Base-by-base conservation (phyloP, 1,140 invertebrate genomes). In the Ceratina australensis region DNA sequence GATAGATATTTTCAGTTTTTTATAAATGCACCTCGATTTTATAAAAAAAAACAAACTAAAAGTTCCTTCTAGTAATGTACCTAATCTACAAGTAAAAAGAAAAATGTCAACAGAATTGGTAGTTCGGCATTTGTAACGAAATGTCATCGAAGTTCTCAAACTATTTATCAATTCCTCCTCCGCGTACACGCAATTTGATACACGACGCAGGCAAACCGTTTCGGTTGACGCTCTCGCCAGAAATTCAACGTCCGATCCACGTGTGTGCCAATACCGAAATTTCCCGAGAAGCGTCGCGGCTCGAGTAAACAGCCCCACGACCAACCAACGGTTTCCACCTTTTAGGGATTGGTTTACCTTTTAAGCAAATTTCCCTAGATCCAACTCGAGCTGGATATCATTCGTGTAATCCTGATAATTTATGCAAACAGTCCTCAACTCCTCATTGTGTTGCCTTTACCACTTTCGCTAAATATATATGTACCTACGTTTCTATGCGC, bases 331-430 rank as follows among this genome's bases (percentile, higher is more conserved):
- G 33, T 42, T 61, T 1, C 54, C 54, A 15, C 24, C 68, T 18
- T 57, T 74, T 63, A 15, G 54, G n/a, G 65, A 82, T 83, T 83
- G 64, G 65, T 79, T 82, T 66, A 47, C 79, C 66, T 54, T 61
- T 68, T 74, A 74, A 71, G 77, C 52, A 63, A 72, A 82, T 72
- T 28, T 49, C 59, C 10, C 64, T n/a, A 28, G 52, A 16, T n/a
- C 52, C 16, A 10, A 42, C 33, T 42, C 33, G 33, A 42, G 33
- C 10, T 42, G 33, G 33, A 42, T 42, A 42, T 42, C 33, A 42
- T 42, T 42, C 5, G 33, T 42, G 33, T 42, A 42, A 42, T 10
- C 33, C 33, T 42, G 33, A 42, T 42, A 42, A 42, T 42, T 42
- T 42, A 42, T 42, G 33, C 33, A 42, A 42, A 42, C 33, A 42